Percentiles rank a stretch among this genome's conserved stretches.
These are phyloP conservation scores for Sitophilus oryzae DNA, from an alignment of 1,140 invertebrate species.

Conservation along the genomic window DNA sequence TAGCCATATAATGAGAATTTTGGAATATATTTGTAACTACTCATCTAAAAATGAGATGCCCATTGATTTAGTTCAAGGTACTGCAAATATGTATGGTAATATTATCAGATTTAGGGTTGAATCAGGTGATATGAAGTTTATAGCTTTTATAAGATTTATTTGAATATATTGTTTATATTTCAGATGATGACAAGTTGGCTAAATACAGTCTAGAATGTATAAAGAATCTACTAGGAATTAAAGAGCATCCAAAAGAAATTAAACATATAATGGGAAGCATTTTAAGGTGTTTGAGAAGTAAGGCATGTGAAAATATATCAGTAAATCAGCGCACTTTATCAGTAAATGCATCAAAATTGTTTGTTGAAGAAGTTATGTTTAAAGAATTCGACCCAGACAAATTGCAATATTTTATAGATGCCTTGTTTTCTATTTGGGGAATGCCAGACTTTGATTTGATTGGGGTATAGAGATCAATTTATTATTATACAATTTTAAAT, in stretches of 20 bases:
- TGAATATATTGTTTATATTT: constrained; percentile 2
- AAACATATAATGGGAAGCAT: constrained; percentile 20
- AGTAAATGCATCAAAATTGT: constrained; percentile 13
- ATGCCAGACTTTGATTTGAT: constrained; percentile 14
- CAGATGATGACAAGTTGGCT: constrained; percentile 11
- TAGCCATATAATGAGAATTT: background rate
- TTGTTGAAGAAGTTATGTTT: constrained; percentile 19
- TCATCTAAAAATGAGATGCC: background rate
- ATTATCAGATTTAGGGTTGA: constrained; percentile 8
- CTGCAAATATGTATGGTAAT: constrained; percentile 19
- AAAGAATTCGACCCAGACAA: constrained; percentile 19
- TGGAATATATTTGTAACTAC: constrained; percentile 17
- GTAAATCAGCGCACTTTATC: constrained; percentile 6
- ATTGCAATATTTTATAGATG: constrained; percentile 22
- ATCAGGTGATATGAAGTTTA: constrained; percentile 4
- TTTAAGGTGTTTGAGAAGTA: constrained; percentile 18
- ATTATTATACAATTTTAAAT: background rate
- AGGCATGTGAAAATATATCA: constrained; percentile 1
- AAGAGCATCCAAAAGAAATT: constrained; percentile 14
- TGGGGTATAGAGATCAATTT: constrained; percentile 8
- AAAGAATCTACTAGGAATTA: constrained; percentile 17
- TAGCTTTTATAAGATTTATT: constrained; percentile 14
- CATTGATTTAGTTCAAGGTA: constrained; percentile 1
- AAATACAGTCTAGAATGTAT: constrained; percentile 15
- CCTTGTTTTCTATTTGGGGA: constrained; percentile 15